Percentiles rank a stretch among this genome's conserved stretches.
Conservation (phyloP, 1,140 invertebrate species). For the Pristionchus pacificus region DNA sequence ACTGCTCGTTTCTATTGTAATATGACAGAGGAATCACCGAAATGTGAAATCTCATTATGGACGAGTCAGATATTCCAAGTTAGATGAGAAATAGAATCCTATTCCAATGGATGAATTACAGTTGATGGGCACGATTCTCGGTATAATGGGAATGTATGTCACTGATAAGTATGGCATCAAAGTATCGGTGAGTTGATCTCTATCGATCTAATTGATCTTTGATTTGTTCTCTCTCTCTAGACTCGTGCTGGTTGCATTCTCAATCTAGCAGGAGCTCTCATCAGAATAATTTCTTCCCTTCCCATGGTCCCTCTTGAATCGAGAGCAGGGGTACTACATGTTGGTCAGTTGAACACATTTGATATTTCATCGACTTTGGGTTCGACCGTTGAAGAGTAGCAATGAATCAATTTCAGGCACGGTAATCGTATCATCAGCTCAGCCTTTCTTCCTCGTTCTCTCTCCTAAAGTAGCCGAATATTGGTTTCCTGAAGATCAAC, state of each 20-base stretch:
- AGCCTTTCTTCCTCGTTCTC: slow-evolving; percentile 53
- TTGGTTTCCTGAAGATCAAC: slow-evolving; percentile 51
- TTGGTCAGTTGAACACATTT: slow-evolving; percentile 23
- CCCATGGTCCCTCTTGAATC: slow-evolving; percentile 30
- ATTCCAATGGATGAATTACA: slow-evolving; percentile 26
- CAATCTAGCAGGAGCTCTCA: slow-evolving; percentile 44
- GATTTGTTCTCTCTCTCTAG: slow-evolving; percentile 29
- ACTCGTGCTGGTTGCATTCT: slow-evolving; percentile 38
- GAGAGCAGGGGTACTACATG: slow-evolving; percentile 43
- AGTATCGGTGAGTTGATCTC: slow-evolving; percentile 38
- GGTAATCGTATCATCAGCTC: slow-evolving; percentile 45
- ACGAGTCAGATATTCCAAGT: slow-evolving; percentile 55
- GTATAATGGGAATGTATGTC: slow-evolving; percentile 53
- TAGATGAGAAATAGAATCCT: slow-evolving; percentile 36
- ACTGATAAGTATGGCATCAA: slow-evolving; percentile 53
- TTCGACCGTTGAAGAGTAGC: not conserved
- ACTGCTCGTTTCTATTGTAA: slow-evolving; percentile 46
- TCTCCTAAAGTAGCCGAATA: slow-evolving; percentile 55
- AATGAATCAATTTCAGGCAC: slow-evolving; percentile 37
- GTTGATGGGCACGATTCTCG: slow-evolving; percentile 49
- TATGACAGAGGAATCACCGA: slow-evolving; percentile 1
- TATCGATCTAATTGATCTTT: slow-evolving; percentile 3
- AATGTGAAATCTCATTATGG: slow-evolving; percentile 42
- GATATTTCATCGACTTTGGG: slow-evolving; percentile 5
- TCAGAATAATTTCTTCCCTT: slow-evolving; percentile 50